phyloP scores from a whole-genome alignment of 2,888 invertebrate species.

The Acleris holmiana region DNA sequence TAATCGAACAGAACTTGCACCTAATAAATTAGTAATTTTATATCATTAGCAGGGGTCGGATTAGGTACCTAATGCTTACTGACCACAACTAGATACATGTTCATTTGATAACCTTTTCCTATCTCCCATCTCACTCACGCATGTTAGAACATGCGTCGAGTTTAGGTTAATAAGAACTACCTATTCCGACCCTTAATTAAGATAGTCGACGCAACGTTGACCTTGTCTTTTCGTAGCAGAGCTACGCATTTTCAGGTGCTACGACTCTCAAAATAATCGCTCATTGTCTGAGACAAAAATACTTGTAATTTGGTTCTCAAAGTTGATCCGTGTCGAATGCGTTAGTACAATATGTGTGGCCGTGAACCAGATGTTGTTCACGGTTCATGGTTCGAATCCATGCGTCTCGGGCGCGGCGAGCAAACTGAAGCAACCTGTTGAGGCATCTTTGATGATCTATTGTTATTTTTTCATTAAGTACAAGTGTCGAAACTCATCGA shows the following conservation, averaged over 20 bases:
- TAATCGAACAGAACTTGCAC: too few relatives aligned
- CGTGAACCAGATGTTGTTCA: constrained; percentile 77
- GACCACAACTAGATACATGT: too few relatives aligned
- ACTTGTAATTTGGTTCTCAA: constrained; percentile 21
- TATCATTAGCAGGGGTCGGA: too few relatives aligned
- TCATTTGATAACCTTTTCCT: too few relatives aligned
- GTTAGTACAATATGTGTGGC: constrained; percentile 48
- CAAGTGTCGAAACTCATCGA: constrained; percentile 59
- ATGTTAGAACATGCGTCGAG: too few relatives aligned
- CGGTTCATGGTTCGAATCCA: constrained; percentile 47
- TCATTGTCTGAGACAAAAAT: constrained; percentile 17
- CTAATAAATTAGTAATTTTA: neutral
- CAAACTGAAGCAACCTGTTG: constrained; percentile 51
- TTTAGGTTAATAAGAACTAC: too few relatives aligned
- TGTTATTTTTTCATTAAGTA: constrained; percentile 70
- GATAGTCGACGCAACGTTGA: neutral
- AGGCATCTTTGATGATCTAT: constrained; percentile 72
- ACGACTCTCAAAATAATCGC: constrained; percentile 11
- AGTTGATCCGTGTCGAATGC: constrained; percentile 24
- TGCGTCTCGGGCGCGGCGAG: constrained; percentile 41
- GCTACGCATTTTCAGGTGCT: constrained; percentile 5
- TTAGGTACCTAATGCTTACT: too few relatives aligned
- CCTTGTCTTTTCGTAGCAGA: constrained; percentile 10
- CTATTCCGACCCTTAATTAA: too few relatives aligned
- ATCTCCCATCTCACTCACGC: too few relatives aligned